Conservation (phyloP, 92 coral and sea anemone species). For the Porites cylindrica region DNA sequence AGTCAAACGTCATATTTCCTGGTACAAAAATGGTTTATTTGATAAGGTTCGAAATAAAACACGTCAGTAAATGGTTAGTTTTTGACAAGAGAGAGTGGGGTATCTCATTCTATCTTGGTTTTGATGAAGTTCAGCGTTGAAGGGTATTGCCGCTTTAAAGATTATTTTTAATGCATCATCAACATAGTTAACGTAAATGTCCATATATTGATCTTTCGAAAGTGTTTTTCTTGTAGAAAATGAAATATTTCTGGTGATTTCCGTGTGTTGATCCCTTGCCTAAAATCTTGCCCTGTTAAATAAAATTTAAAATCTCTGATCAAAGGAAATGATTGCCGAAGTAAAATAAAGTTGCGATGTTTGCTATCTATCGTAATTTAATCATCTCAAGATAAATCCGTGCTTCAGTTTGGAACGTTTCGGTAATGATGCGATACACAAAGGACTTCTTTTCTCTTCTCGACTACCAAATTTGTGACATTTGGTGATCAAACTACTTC, state of each 20-base stretch:
- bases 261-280: neutral
- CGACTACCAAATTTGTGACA: neutral
- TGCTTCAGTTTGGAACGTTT: neutral
- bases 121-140: too few species aligned
- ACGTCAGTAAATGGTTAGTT: too few species aligned
- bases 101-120: too few species aligned
- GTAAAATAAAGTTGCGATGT: neutral
- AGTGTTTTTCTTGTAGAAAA: neutral
- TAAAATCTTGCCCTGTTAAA: neutral
- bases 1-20: too few species aligned
- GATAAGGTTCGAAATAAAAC: too few species aligned
- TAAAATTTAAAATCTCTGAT: neutral
- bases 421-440: neutral
- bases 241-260: neutral
- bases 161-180: conserved; percentile 2
- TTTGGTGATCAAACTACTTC: neutral
- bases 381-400: neutral
- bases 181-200: neutral
- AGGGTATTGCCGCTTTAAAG: too few species aligned
- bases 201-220: neutral
- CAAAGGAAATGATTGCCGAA: neutral
- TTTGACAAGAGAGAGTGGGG: too few species aligned
- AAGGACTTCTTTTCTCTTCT: neutral
- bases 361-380: neutral
- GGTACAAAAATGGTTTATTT: too few species aligned